Percentiles rank a stretch among this genome's conserved stretches.
phyloP scores from a whole-genome alignment of 2,888 invertebrate genomes.

The Ecdyonurus torrentis region DNA sequence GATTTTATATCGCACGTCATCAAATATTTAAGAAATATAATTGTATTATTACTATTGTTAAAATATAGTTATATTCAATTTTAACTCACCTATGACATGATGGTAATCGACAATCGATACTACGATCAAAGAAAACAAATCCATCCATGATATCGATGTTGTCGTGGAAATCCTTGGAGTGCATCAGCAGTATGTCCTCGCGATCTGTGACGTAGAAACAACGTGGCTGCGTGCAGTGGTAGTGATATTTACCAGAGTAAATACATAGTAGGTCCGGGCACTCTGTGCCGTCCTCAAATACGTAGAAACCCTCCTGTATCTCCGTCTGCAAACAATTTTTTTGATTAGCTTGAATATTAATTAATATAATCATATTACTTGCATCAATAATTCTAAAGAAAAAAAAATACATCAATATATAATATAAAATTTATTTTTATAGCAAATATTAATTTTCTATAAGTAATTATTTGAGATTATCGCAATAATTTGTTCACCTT shows the following conservation, averaged over 20 bases:
- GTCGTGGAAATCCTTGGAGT: constrained; percentile 74
- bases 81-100: constrained; percentile 37
- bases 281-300: constrained; percentile 20
- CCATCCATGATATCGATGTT: constrained; percentile 66
- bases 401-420: too few relatives aligned
- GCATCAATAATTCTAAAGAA: too few relatives aligned
- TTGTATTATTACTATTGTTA: neutral
- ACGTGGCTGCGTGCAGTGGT: constrained; percentile 65
- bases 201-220: constrained; percentile 73
- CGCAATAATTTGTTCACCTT: too few relatives aligned
- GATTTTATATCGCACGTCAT: neutral
- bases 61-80: neutral
- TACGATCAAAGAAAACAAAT: constrained; percentile 66
- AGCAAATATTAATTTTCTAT: too few relatives aligned
- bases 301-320: constrained; percentile 23
- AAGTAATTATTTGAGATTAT: neutral
- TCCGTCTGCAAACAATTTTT: constrained; percentile 16
- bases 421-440: too few relatives aligned
- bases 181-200: constrained; percentile 58
- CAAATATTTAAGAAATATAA: neutral
- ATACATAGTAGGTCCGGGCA: constrained; percentile 65
- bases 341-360: neutral
- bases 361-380: too few relatives aligned
- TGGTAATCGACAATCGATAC: constrained; percentile 47
- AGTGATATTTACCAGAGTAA: constrained; percentile 52